Conservation (phyloP, 2,797 vertebrate species). For the Spea hammondii region DNA sequence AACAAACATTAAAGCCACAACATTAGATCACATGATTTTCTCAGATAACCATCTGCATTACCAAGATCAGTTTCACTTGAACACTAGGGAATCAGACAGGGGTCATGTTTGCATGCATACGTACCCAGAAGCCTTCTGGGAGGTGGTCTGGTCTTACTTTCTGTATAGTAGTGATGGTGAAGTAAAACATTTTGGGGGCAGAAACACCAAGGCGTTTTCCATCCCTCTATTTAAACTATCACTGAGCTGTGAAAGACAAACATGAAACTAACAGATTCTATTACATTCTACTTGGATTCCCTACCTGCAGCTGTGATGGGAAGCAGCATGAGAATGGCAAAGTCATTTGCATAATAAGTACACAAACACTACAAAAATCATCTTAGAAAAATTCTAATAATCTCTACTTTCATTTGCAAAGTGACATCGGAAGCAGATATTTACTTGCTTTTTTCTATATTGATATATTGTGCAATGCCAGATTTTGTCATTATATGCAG, state of each 20-base stretch:
- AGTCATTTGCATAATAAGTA: conserved; percentile 52
- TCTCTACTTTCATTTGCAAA: not conserved
- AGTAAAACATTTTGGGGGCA: conserved; percentile 9
- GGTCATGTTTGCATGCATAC: too few relatives aligned
- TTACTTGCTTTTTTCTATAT: too few relatives aligned
- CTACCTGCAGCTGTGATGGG: conserved; percentile 49
- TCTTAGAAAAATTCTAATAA: conserved; percentile 17
- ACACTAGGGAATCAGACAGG: not conserved
- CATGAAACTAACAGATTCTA: conserved; percentile 31
- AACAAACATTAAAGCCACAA: too few relatives aligned
- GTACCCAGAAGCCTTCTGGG: not conserved
- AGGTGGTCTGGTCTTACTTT: not conserved
- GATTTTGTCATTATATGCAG: too few relatives aligned
- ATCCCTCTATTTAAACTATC: conserved; percentile 20
- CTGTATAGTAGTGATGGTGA: conserved; percentile 15
- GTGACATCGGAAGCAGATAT: too few relatives aligned
- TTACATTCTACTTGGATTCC: conserved; percentile 48
- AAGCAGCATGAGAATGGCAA: conserved; percentile 52
- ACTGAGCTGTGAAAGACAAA: conserved; percentile 40
- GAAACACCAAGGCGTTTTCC: conserved; percentile 25
- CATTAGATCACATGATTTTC: too few relatives aligned
- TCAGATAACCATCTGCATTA: not conserved
- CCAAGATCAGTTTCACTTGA: not conserved
- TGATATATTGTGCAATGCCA: too few relatives aligned
- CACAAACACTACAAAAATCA: conserved; percentile 26